Percentiles rank a stretch among this genome's conserved stretches.
Evolutionary conservation across 1,140 invertebrate species (phyloP).

Genomic region (Dufourea novaeangliae): DNA sequence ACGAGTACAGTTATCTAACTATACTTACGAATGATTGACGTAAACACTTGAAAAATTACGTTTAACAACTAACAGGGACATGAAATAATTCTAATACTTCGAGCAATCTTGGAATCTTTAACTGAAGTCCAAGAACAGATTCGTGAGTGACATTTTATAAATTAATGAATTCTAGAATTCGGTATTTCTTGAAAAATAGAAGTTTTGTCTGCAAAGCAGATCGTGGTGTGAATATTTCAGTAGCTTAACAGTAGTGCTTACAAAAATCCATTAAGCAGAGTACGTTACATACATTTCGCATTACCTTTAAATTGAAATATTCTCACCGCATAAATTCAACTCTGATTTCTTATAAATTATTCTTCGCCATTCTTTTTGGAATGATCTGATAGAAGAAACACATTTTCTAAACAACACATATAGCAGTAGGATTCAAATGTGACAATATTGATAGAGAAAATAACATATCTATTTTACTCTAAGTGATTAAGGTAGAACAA

Average conservation of each 20-base stretch:
- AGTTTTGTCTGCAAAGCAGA: neutral
- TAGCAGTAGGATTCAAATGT: neutral
- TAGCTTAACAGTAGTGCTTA: neutral
- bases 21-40: too few relatives aligned
- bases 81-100: too few relatives aligned
- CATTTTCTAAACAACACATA: too few relatives aligned
- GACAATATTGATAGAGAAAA: too few relatives aligned
- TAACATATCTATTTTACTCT: too few relatives aligned
- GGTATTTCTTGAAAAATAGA: neutral
- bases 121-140: too few relatives aligned
- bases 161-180: neutral
- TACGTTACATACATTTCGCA: conserved; percentile 4
- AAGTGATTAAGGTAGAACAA: too few relatives aligned
- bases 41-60: too few relatives aligned
- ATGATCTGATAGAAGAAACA: too few relatives aligned
- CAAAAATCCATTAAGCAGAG: neutral
- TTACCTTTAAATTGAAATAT: conserved; percentile 1
- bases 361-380: neutral
- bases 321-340: neutral
- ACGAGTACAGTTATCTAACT: too few relatives aligned
- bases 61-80: too few relatives aligned
- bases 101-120: too few relatives aligned
- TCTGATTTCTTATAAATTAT: neutral
- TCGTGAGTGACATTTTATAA: neutral
- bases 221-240: neutral